phyloP scores from a whole-genome alignment of 2,888 invertebrate species.

The Drosophila formosana region DNA sequence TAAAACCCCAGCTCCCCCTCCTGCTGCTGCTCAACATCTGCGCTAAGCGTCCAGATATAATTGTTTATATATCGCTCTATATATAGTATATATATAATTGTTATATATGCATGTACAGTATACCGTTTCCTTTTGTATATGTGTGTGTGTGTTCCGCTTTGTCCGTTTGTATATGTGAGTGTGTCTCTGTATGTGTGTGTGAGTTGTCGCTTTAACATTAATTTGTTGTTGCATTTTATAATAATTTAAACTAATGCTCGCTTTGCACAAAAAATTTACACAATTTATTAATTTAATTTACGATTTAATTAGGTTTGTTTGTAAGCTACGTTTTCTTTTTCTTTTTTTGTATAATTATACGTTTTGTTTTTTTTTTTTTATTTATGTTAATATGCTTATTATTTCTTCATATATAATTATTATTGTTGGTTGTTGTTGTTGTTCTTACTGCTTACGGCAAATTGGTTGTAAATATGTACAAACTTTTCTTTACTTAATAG shows the following conservation, averaged over 20 bases:
- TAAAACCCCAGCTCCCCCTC: constrained; percentile 21
- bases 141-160: constrained; percentile 38
- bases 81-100: constrained; percentile 33
- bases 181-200: constrained; percentile 36
- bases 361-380: constrained; percentile 26
- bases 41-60: constrained; percentile 76
- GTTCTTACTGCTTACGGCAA: constrained; percentile 67
- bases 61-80: constrained; percentile 39
- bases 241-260: constrained; percentile 78
- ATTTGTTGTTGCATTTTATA: constrained; percentile 44
- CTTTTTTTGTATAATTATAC: constrained; percentile 69
- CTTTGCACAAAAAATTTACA: constrained; percentile 78
- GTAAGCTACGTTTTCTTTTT: constrained; percentile 25
- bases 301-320: constrained; percentile 56
- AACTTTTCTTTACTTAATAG: constrained; percentile 56
- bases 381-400: constrained; percentile 42
- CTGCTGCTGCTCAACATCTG: constrained; percentile 52
- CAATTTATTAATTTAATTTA: constrained; percentile 71
- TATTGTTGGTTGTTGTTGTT: constrained; percentile 47
- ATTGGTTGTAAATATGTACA: constrained; percentile 81
- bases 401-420: constrained; percentile 28
- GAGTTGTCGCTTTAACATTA: constrained; percentile 54
- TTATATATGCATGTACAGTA: constrained; percentile 71
- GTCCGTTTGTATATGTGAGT: constrained; percentile 22
- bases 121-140: constrained; percentile 53